These are phyloP conservation scores for Dryas iulia DNA, from an alignment of 1,140 invertebrate genomes.

Conservation along the genomic window DNA sequence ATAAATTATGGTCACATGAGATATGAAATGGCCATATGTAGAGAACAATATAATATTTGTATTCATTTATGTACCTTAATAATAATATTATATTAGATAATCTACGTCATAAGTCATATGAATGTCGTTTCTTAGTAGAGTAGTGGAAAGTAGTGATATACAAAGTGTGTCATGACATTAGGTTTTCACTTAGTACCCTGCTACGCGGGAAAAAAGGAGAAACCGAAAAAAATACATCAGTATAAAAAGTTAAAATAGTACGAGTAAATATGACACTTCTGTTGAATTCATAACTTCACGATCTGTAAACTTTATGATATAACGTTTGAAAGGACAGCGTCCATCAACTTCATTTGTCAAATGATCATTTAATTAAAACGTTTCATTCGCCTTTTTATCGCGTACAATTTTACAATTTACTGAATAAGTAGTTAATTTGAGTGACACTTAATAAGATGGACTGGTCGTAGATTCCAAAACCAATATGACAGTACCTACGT, in stretches of 20 bases:
- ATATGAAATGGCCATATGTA: neutral
- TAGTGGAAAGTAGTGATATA: no score
- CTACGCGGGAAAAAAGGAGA: no score
- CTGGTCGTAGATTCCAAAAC: no score
- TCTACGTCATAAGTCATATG: neutral
- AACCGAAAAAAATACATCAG: neutral
- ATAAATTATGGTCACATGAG: neutral
- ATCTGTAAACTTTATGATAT: neutral
- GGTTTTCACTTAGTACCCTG: no score
- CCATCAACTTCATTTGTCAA: constrained; percentile 3
- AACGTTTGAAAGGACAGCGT: neutral
- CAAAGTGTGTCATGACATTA: no score
- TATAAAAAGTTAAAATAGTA: no score
- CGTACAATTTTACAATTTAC: neutral
- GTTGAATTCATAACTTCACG: neutral
- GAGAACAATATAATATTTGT: neutral
- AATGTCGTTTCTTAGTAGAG: neutral
- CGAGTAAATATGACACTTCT: neutral
- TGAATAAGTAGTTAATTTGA: no score
- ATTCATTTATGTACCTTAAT: neutral
- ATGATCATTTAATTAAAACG: constrained; percentile 1
- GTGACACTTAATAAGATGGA: no score
- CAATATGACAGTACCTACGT: no score
- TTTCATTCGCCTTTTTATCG: constrained; percentile 2
- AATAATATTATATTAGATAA: neutral